phyloP scores from a whole-genome alignment of 2,797 vertebrate species.

The Eulemur rubriventer region DNA sequence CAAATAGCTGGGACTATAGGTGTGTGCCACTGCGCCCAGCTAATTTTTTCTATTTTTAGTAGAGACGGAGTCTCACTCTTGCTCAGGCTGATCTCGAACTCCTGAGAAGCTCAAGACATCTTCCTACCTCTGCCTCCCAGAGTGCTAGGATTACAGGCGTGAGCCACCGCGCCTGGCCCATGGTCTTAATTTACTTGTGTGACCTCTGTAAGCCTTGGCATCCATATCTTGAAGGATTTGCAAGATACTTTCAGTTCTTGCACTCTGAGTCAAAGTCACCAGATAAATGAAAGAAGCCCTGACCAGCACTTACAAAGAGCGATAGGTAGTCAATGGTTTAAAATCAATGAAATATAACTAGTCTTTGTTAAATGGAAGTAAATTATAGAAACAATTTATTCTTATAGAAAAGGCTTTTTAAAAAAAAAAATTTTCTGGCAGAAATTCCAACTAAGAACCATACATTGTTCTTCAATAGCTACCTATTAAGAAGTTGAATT shows the following conservation, averaged over 20 bases:
- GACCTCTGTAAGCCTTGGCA: not conserved
- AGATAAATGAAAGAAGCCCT: not conserved
- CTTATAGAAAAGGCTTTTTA: not conserved
- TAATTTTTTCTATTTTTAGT: no score
- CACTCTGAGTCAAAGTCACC: not conserved
- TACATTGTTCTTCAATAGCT: not conserved
- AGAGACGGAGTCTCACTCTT: no score
- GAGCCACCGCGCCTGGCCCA: no score
- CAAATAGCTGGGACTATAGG: not conserved
- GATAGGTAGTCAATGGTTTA: not conserved
- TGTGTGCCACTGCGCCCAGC: no score
- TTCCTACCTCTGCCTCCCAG: no score
- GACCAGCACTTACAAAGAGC: not conserved
- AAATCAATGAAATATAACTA: not conserved
- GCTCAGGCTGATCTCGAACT: no score
- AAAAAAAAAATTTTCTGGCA: not conserved
- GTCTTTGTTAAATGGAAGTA: constrained; percentile 24
- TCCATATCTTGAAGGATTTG: not conserved
- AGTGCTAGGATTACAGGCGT: no score
- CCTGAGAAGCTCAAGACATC: no score
- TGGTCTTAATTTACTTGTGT: not conserved
- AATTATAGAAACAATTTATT: not conserved
- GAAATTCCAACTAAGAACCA: not conserved
- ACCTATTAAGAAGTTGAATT: not conserved
- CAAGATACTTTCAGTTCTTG: not conserved